phyloP scores from a whole-genome alignment of 2,888 invertebrate species.

The Dicyrtomina minuta region DNA sequence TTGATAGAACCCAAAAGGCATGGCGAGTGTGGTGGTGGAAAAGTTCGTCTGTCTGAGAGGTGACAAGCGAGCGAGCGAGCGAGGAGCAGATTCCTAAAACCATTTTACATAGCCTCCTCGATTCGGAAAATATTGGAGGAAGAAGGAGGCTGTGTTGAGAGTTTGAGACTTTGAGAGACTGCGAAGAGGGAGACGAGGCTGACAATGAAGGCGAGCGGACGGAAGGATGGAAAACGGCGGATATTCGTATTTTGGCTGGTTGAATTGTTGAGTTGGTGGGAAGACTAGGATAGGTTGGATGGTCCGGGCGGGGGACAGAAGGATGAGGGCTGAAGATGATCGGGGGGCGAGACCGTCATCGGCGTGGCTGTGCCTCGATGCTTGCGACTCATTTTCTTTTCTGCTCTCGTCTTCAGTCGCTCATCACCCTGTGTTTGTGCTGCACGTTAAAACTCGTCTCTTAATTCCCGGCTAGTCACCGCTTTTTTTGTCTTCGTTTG shows the following conservation, averaged over 20 bases:
- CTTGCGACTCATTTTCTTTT: not conserved
- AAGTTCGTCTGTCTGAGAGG: too few relatives aligned
- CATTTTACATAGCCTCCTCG: constrained; percentile 16
- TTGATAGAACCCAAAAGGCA: too few relatives aligned
- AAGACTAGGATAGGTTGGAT: not conserved
- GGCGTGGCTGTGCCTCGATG: constrained; percentile 6
- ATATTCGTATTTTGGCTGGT: constrained; percentile 2
- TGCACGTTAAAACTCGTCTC: constrained; percentile 2
- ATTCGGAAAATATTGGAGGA: not conserved
- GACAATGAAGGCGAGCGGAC: too few relatives aligned
- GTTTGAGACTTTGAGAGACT: too few relatives aligned
- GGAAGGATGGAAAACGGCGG: too few relatives aligned
- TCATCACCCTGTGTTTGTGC: constrained; percentile 6
- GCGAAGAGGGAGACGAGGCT: too few relatives aligned
- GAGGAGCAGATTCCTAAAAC: constrained; percentile 23
- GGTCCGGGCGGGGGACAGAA: constrained; percentile 1
- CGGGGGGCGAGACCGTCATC: not conserved
- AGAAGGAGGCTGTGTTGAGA: too few relatives aligned
- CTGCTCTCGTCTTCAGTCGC: constrained; percentile 7
- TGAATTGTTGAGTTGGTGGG: not conserved
- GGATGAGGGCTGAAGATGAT: constrained; percentile 22
- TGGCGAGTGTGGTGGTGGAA: too few relatives aligned
- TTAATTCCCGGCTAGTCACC: constrained; percentile 14
- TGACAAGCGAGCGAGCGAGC: constrained; percentile 16
- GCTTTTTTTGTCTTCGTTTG: constrained; percentile 19